Conservation (phyloP, 2,797 vertebrate species). For the Saguinus oedipus region DNA sequence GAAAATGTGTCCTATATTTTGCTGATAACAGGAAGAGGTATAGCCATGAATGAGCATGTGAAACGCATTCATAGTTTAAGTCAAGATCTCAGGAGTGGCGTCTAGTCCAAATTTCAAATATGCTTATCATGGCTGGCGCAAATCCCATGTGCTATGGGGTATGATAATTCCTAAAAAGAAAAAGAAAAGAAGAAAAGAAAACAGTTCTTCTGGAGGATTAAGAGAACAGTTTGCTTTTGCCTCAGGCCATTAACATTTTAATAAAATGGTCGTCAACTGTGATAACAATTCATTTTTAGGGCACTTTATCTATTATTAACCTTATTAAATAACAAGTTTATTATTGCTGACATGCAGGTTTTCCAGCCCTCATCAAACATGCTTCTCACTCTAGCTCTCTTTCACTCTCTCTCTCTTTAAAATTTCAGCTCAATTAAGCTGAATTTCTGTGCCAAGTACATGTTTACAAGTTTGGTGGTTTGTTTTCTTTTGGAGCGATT, state of each 20-base stretch:
- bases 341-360: slow-evolving; percentile 82
- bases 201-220: slow-evolving; percentile 84
- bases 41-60: slow-evolving; percentile 55
- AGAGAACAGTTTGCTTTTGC: slow-evolving; percentile 85
- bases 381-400: slow-evolving; percentile 47
- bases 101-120: slow-evolving; percentile 82
- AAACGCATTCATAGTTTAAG: slow-evolving; percentile 61
- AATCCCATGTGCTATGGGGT: slow-evolving; percentile 76
- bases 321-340: slow-evolving; percentile 83
- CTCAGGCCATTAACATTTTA: slow-evolving; percentile 86
- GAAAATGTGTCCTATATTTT: slow-evolving; percentile 48
- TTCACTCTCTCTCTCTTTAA: slow-evolving; percentile 58
- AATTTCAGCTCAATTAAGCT: slow-evolving; percentile 76
- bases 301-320: slow-evolving; percentile 85
- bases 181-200: slow-evolving; percentile 66
- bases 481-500: slow-evolving; percentile 77
- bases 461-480: slow-evolving; percentile 75
- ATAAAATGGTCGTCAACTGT: slow-evolving; percentile 84
- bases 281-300: slow-evolving; percentile 84
- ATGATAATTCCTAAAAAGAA: slow-evolving; percentile 77
- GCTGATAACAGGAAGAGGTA: slow-evolving; percentile 47
- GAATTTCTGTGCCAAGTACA: slow-evolving; percentile 72
- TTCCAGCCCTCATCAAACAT: slow-evolving; percentile 73
- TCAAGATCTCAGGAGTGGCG: slow-evolving; percentile 70
- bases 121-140: slow-evolving; percentile 75